Conservation (phyloP, 2,888 invertebrate genomes). For the Bimastos eiseni region DNA sequence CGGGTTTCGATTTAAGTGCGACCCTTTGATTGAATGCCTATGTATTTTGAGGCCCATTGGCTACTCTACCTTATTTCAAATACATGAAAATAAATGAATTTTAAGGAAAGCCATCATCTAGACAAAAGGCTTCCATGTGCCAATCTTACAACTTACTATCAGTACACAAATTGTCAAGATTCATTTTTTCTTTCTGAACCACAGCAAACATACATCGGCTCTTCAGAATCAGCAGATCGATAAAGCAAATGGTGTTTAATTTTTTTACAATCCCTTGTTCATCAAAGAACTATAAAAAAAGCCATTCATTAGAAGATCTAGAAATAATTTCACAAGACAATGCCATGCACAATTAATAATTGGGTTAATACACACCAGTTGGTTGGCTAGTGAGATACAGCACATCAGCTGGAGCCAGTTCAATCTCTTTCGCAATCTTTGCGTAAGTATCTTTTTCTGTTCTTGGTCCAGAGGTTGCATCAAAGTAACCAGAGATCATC, state of each 20-base stretch:
- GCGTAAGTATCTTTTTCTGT: constrained; percentile 73
- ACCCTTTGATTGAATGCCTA: too few relatives aligned
- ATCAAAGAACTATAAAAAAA: neutral
- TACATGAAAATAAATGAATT: neutral
- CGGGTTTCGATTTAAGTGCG: too few relatives aligned
- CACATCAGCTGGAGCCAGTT: constrained; percentile 71
- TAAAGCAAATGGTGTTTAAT: too few relatives aligned
- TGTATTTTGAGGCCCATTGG: too few relatives aligned
- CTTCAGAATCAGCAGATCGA: too few relatives aligned
- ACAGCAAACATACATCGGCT: too few relatives aligned
- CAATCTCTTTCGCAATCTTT: constrained; percentile 74
- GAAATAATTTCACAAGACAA: neutral
- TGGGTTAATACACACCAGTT: constrained; percentile 68
- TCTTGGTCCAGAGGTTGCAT: constrained; percentile 82
- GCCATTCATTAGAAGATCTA: neutral
- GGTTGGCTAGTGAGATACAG: constrained; percentile 84
- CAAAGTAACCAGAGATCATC: constrained; percentile 79
- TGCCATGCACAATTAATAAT: neutral
- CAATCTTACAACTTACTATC: too few relatives aligned
- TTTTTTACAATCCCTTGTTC: neutral
- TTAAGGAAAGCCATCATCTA: neutral
- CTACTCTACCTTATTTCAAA: too few relatives aligned
- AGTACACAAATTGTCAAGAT: too few relatives aligned
- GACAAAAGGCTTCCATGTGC: neutral
- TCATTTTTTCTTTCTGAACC: too few relatives aligned